Percentiles rank a stretch among this genome's conserved stretches.
These are phyloP conservation scores for Boulengeromyrus knoepffleri DNA, from an alignment of 2,113 vertebrate species.

Conservation along the genomic window DNA sequence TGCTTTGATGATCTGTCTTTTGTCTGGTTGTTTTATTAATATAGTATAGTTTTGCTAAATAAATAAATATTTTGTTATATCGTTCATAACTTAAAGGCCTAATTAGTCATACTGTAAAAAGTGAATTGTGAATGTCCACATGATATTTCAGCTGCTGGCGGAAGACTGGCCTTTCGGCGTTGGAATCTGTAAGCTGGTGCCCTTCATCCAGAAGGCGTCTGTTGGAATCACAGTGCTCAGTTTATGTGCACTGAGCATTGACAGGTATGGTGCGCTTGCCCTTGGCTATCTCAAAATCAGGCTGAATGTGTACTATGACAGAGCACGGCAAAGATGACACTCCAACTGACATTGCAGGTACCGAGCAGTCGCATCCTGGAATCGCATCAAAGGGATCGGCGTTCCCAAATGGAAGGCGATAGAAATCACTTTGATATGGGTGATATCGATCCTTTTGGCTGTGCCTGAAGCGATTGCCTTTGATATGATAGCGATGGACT, in stretches of 20 bases:
- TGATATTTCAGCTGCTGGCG: conserved; percentile 71
- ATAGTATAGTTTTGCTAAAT: not conserved
- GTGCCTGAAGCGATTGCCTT: conserved; percentile 87
- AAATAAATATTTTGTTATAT: not conserved
- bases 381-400: conserved; percentile 86
- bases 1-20: not conserved
- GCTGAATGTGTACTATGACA: not conserved
- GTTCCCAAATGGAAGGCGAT: conserved; percentile 87
- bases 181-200: conserved; percentile 87
- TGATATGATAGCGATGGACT: conserved; percentile 79
- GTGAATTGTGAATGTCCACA: not conserved
- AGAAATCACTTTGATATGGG: conserved; percentile 89
- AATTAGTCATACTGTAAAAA: not conserved
- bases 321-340: not conserved
- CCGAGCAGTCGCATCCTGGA: conserved; percentile 91
- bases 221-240: conserved; percentile 95
- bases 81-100: not conserved
- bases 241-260: conserved; percentile 91
- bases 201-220: conserved; percentile 94
- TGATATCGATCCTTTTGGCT: conserved; percentile 79
- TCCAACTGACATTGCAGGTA: conserved; percentile 60
- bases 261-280: conserved; percentile 65
- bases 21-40: not conserved
- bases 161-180: conserved; percentile 91
- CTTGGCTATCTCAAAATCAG: not conserved